A percentile compares a stretch with the other conserved stretches of the same genome.
These are phyloP conservation scores for Elmis aenea DNA, from an alignment of 2,888 invertebrate genomes.

Conservation along the genomic window DNA sequence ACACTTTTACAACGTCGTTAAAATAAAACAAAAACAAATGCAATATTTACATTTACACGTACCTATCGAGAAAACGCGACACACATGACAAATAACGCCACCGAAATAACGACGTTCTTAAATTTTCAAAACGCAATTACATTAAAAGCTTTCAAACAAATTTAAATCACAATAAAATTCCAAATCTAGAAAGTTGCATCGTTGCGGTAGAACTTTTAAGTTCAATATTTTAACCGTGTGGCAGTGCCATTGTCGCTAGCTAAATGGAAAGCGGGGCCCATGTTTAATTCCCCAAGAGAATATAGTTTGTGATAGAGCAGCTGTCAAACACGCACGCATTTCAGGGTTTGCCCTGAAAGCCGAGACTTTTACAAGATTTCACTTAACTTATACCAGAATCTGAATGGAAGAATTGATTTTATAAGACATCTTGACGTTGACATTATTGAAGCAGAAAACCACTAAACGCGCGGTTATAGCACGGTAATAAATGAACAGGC, in stretches of 20 bases:
- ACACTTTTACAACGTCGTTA: conserved; percentile 20
- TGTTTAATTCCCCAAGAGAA: conserved; percentile 42
- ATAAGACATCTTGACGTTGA: conserved; percentile 19
- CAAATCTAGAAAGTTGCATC: conserved; percentile 17
- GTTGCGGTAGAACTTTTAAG: conserved; percentile 17
- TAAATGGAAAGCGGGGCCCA: conserved; percentile 28
- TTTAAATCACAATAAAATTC: conserved; percentile 15
- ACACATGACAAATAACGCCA: too few relatives aligned
- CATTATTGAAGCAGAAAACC: conserved; percentile 16
- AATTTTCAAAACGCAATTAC: too few relatives aligned
- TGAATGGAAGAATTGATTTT: conserved; percentile 27
- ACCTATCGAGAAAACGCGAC: too few relatives aligned
- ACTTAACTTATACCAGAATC: conserved; percentile 23
- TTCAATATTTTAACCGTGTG: conserved; percentile 24
- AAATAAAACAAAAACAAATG: conserved; percentile 14
- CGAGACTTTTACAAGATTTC: conserved; percentile 29
- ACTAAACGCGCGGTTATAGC: too few relatives aligned
- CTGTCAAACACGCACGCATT: conserved; percentile 39
- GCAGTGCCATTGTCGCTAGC: conserved; percentile 19
- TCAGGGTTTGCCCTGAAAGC: conserved; percentile 25
- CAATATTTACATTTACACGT: conserved; percentile 1
- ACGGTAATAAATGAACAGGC: too few relatives aligned
- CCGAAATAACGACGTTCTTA: too few relatives aligned
- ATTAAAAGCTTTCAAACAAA: not conserved
- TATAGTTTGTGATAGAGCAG: conserved; percentile 38